Evolutionary conservation across 2,888 invertebrate species (phyloP).

Genomic region (Rhopalosiphum nymphaeae): DNA sequence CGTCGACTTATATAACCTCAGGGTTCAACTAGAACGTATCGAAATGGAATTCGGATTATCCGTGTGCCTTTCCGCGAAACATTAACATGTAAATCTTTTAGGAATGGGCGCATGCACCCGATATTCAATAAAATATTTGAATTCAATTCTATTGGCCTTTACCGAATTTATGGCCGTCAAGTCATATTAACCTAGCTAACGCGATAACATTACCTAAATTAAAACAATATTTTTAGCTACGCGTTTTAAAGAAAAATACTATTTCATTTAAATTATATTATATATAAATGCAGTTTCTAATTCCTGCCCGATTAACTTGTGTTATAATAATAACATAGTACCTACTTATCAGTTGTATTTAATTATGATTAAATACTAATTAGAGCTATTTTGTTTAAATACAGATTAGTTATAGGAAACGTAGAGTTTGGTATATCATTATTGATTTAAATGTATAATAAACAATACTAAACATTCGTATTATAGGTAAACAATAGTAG

Average conservation of each 20-base stretch:
- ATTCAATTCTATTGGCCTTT: conserved; percentile 35
- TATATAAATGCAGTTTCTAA: not conserved
- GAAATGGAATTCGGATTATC: not conserved
- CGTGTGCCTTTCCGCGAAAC: not conserved
- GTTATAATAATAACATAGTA: not conserved
- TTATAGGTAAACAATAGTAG: not conserved
- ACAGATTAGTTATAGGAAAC: not conserved
- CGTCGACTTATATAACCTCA: not conserved
- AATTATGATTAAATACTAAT: not conserved
- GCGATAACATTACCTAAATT: not conserved
- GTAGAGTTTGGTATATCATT: no score
- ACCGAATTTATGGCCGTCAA: not conserved
- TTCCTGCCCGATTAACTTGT: not conserved
- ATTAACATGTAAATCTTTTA: not conserved
- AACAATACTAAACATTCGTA: not conserved
- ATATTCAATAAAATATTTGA: conserved; percentile 26
- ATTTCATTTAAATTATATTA: not conserved
- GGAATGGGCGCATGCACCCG: not conserved
- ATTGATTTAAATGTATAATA: no score
- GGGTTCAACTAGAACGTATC: not conserved
- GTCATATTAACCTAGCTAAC: not conserved
- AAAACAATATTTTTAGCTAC: conserved; percentile 9
- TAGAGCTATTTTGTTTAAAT: not conserved
- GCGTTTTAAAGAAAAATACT: not conserved
- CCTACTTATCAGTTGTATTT: not conserved